Percentiles rank a stretch among this genome's conserved stretches.
Evolutionary conservation across 2,113 vertebrate species (phyloP).

Genomic region (Ochotona princeps): DNA sequence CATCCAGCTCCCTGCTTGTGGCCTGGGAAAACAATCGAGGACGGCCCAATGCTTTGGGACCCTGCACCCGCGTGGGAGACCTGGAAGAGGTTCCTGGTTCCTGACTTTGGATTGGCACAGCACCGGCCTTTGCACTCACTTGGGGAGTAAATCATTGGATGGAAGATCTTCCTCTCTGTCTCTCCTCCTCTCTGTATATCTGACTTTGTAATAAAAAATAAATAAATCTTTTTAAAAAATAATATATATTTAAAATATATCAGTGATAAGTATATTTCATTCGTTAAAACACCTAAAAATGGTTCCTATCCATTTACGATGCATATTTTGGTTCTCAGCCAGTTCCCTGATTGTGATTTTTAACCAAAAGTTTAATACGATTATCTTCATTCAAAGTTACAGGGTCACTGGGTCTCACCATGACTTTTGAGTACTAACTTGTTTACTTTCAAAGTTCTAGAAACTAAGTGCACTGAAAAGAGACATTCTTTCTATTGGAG

Average conservation of each 20-base stretch:
- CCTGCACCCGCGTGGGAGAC: too few relatives aligned
- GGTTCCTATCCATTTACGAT: constrained; percentile 28
- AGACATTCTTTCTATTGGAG: constrained; percentile 26
- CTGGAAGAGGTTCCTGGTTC: too few relatives aligned
- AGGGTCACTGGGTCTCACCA: background rate
- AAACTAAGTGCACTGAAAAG: constrained; percentile 43
- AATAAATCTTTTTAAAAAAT: too few relatives aligned
- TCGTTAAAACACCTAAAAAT: background rate
- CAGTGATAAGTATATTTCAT: background rate
- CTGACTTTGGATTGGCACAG: too few relatives aligned
- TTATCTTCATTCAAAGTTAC: constrained; percentile 45
- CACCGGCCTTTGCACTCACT: too few relatives aligned
- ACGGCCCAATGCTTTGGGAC: too few relatives aligned
- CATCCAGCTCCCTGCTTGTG: too few relatives aligned
- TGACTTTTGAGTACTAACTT: background rate
- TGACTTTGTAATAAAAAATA: too few relatives aligned
- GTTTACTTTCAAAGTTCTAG: constrained; percentile 46
- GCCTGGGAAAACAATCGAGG: too few relatives aligned
- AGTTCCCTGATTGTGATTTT: constrained; percentile 19
- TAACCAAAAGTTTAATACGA: constrained; percentile 54
- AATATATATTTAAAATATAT: constrained; percentile 10
- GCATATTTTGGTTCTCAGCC: background rate
- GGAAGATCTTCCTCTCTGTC: too few relatives aligned
- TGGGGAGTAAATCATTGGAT: too few relatives aligned
- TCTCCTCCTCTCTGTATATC: too few relatives aligned